Evolutionary conservation across 92 coral and sea anemone species (phyloP), one percentile per base, ranked within the genome.

Genomic region (Heteractis magnifica): DNA sequence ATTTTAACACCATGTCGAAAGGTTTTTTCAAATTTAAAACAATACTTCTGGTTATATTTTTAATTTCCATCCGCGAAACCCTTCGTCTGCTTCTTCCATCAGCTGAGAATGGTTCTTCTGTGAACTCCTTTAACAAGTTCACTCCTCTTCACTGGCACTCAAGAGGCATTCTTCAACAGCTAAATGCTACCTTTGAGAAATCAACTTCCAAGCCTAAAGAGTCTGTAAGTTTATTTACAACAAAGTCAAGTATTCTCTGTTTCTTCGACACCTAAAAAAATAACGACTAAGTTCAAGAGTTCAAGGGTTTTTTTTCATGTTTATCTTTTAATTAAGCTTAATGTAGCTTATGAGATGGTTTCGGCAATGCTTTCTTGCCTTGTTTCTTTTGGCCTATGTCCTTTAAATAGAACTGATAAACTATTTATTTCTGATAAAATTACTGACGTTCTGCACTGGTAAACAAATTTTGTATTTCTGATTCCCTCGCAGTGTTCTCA

Each of bases 401-500:
- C 44, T 34, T 34, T 34, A 34, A 34, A 34, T 34, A 34, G 44
- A 34, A 34, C 44, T 34, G 44, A 34, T 34, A 34, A 34, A 34
- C 44, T 34, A 2, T 2, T 34, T 34, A 34, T 34, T 0, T 34
- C 3, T 34, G 44, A 34, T 34, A 34, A 34, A 26, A 26, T 26
- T 26, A 26, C 34, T 26, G 44, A 1, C 44, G 44, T 34, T 34
- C 44, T 34, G 2, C 44, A 34, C 1, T 34, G 34, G 1, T 26
- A 1, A 34, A 34, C 44, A 2, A 34, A 34, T 34, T 34, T 34
- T 34, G 44, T 34, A 34, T 34, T 1, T 34, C 44, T 34, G 44
- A 34, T 2, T 1, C 44, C 44, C 44, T 34, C 44, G 2, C 73
- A 92, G 96, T 92, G 96, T 52, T 81, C 81, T 16, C 65, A 82